Base-by-base conservation (phyloP, 2,797 vertebrate genomes). In the Bradypodion pumilum region DNA sequence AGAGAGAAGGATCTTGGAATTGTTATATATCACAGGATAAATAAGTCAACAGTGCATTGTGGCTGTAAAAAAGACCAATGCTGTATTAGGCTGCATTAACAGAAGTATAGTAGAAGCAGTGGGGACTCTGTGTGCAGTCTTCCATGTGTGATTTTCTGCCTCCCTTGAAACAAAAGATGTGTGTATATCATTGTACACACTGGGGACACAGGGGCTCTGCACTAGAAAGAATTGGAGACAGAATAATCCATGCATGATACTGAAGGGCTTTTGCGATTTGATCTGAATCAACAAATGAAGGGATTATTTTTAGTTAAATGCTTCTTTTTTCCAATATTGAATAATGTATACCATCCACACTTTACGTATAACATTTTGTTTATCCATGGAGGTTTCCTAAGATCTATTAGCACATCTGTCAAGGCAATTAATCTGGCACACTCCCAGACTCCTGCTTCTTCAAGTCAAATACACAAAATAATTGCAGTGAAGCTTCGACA, bases 391-490 rank as follows among this genome's bases (percentile, higher is more conserved):
- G 73, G n/a, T 82, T 93, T 88, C 82, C 77, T 74, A 87, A 84
- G 80, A 88, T 89, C 65, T 88, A 85, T 60, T 19, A 73, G 73
- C 87, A 87, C 90, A 90, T 90, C 86, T 93, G 86, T 84, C 84
- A 87, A 91, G 78, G 93, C 88, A 93, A 91, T 92, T 69, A 74
- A 82, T 60, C 52, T 93, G 87, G 91, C 83, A 60, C 0, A 0
- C 37, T 80, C 76, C 89, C 90, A 91, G 0, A 52, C 68, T 74
- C 75, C 60, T 60, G 49, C 75, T 68, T 76, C 32, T 92, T 89
- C 72, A 77, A 91, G 66, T 78, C 90, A 90, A 91, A 87, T 81
- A 66, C 42, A 77, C 78, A 90, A 90, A 91, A 87, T 65, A 89
- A 88, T 74, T 86, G n/a, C n/a, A n/a, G n/a, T n/a, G n/a, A n/a